A percentile compares a stretch with the other conserved stretches of the same genome.
phyloP scores from a whole-genome alignment of 1,140 invertebrate species.

The Spodoptera litura region DNA sequence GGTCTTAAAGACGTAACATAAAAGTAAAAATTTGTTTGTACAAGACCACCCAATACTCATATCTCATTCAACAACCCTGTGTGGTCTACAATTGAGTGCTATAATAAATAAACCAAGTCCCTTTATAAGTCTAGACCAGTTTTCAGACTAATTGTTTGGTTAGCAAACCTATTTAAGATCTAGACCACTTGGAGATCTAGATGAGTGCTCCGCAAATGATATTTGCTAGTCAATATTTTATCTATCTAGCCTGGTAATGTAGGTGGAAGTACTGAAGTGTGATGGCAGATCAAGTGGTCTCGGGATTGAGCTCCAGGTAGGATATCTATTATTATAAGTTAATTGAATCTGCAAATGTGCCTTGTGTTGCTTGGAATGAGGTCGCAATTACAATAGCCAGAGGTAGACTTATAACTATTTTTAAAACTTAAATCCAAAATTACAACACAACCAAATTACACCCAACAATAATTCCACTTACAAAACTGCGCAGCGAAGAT shows the following conservation, averaged over 20 bases:
- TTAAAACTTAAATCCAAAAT: background rate
- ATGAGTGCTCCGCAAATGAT: too few relatives aligned
- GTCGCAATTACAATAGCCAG: too few relatives aligned
- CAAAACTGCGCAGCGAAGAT: background rate
- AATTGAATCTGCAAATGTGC: too few relatives aligned
- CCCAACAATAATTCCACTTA: background rate
- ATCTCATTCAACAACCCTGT: background rate
- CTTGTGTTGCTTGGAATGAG: too few relatives aligned
- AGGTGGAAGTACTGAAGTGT: too few relatives aligned
- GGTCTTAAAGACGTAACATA: too few relatives aligned
- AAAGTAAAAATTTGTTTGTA: background rate
- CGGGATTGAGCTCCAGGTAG: too few relatives aligned
- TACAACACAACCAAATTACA: background rate
- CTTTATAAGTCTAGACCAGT: background rate
- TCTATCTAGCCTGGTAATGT: too few relatives aligned
- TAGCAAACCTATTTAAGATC: conserved; percentile 2
- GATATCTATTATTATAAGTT: too few relatives aligned
- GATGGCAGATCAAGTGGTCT: too few relatives aligned
- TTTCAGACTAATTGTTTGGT: background rate
- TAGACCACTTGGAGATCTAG: background rate
- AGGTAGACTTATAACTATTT: too few relatives aligned
- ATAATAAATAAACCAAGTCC: background rate
- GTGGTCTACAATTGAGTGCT: background rate
- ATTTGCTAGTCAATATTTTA: too few relatives aligned
- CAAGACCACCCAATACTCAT: background rate